Evolutionary conservation across 2,797 vertebrate species (phyloP), one percentile per base, ranked within the genome.

Genomic region (Channallabes apus): DNA sequence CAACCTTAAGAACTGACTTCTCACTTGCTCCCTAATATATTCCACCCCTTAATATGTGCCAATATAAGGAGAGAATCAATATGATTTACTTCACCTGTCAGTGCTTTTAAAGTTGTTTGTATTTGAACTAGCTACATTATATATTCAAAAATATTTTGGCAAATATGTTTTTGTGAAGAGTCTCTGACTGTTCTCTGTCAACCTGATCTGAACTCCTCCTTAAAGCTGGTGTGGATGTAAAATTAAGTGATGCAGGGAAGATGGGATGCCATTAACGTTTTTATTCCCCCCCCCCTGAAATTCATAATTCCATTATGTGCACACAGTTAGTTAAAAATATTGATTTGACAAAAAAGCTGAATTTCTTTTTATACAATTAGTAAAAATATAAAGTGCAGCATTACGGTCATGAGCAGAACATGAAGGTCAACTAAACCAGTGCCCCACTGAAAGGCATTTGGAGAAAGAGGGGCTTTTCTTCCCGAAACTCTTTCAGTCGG

Each of bases 401-500:
- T 68, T 58, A 32, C 22, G 51, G 20, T 20, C 11, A 51, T 58
- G 65, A 69, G 91, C 88, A 68, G 89, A 90, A 88, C 88, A 86
- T 91, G 91, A 91, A 93, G 93, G 93, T 69, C 86, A 85, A 88
- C 86, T 71, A 77, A 87, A 85, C 83, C 27, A 91, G 92, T 51
- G 90, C 88, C 88, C 82, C 79, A 73, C 88, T 88, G 84, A 89
- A 91, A 83, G 87, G 54, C 61, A 35, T 94, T 94, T 93, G 92
- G 88, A 92, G 93, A 94, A 95, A 90, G 46, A 84, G 87, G 73
- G 41, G n/a, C 61, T 82, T 78, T 62, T 77, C 89, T 94, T 92
- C 92, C 92, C 92, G 91, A 92, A 92, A 93, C 82, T 71, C 90
- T 86, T 84, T 90, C 91, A 80, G 88, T n/a, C n/a, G 46, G 89